A percentile compares a stretch with the other conserved stretches of the same genome.
Evolutionary conservation across 2,888 invertebrate species (phyloP).

Genomic region (Serripes groenlandicus): DNA sequence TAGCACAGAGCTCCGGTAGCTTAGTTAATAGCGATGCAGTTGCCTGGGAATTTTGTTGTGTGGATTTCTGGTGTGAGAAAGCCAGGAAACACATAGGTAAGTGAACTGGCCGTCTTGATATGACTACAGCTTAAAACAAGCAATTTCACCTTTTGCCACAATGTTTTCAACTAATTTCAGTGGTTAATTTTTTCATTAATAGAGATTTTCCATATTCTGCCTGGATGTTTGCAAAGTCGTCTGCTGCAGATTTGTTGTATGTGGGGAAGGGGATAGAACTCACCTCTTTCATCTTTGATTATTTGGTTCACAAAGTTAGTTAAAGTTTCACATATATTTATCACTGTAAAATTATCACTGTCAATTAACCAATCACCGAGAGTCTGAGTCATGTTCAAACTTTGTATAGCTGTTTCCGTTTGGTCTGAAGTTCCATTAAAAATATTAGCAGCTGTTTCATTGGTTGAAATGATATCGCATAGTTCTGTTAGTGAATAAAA

Average conservation of each 20-base stretch:
- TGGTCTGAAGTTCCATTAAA: conserved; percentile 38
- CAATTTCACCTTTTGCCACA: background rate
- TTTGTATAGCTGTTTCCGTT: conserved; percentile 33
- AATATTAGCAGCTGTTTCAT: conserved; percentile 33
- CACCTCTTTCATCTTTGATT: conserved; percentile 3
- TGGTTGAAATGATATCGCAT: conserved; percentile 49
- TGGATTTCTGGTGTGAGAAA: no score
- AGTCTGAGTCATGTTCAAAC: conserved; percentile 25
- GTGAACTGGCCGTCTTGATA: no score
- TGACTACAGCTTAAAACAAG: no score
- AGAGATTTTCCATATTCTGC: background rate
- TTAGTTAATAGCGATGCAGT: no score
- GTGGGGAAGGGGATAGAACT: background rate
- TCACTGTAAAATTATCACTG: conserved; percentile 1
- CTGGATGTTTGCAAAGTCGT: background rate
- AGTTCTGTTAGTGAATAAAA: conserved; percentile 34
- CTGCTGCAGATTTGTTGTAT: background rate
- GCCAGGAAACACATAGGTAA: no score
- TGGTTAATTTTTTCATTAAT: background rate
- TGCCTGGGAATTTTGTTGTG: no score
- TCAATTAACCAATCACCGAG: conserved; percentile 45
- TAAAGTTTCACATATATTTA: conserved; percentile 16
- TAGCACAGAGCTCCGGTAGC: no score
- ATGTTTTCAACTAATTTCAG: background rate
- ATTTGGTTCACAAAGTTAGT: background rate